phyloP scores from a whole-genome alignment of 2,797 vertebrate species.

The Rhynchotus rufescens region DNA sequence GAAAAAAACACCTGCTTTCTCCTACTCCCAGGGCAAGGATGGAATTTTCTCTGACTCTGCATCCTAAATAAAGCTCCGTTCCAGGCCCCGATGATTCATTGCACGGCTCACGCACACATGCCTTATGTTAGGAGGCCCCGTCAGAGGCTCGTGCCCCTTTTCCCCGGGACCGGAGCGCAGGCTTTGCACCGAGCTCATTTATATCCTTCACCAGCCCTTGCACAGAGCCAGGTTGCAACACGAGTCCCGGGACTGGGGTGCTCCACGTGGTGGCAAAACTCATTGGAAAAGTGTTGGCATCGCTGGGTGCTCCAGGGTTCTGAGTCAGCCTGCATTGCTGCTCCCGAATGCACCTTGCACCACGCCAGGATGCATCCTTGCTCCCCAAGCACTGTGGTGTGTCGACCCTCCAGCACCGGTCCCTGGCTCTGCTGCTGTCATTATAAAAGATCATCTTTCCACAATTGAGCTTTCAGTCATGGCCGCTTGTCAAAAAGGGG shows the following conservation, averaged over 20 bases:
- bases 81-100: constrained; percentile 63
- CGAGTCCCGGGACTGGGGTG: background rate
- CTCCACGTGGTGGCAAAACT: background rate
- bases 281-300: fast-evolving
- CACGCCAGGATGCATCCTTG: fast-evolving
- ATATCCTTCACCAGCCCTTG: background rate
- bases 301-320: fast-evolving
- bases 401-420: constrained; percentile 1
- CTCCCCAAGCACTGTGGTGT: background rate
- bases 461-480: constrained; percentile 53
- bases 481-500: constrained; percentile 30
- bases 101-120: constrained; percentile 50
- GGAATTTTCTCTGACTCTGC: constrained; percentile 67
- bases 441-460: constrained; percentile 67
- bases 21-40: constrained; percentile 50
- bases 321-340: background rate
- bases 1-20: constrained; percentile 76
- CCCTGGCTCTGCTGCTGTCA: constrained; percentile 59
- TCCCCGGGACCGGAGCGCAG: background rate
- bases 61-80: constrained; percentile 63
- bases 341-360: background rate
- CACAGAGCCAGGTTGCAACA: background rate
- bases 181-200: background rate
- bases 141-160: constrained; percentile 42
- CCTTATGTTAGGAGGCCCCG: constrained; percentile 66